Evolutionary conservation across 2,888 invertebrate genomes (phyloP).

Genomic region (Lithophane socia): DNA sequence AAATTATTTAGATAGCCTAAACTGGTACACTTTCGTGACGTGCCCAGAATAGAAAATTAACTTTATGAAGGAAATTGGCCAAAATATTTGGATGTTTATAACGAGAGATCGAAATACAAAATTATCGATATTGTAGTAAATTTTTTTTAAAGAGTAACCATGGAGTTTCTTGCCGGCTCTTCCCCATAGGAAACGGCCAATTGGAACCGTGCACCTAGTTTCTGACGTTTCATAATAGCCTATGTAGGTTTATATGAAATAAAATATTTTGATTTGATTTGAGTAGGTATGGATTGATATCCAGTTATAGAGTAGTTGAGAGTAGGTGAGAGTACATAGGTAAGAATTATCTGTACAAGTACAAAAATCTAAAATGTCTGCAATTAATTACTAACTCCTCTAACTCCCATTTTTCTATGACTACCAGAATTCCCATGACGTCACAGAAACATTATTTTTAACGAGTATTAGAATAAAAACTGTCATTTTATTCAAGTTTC

Average conservation of each 20-base stretch:
- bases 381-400: neutral
- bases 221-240: too few species aligned
- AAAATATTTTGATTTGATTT: too few species aligned
- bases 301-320: neutral
- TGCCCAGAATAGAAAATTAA: conserved; percentile 39
- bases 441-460: neutral
- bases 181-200: too few species aligned
- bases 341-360: neutral
- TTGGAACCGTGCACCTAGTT: too few species aligned
- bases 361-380: neutral
- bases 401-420: neutral
- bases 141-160: too few species aligned
- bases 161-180: too few species aligned
- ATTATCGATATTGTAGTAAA: neutral
- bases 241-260: too few species aligned
- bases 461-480: neutral
- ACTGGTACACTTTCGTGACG: conserved; percentile 32
- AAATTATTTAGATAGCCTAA: conserved; percentile 45
- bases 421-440: too few species aligned
- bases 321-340: neutral
- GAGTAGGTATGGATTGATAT: too few species aligned
- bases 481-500: too few species aligned
- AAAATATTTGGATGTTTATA: conserved; percentile 42
- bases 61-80: conserved; percentile 25
- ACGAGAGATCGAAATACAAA: neutral